Evolutionary conservation across 2,113 vertebrate species (phyloP), one percentile per base, ranked within the genome.

Genomic region (Egretta garzetta): DNA sequence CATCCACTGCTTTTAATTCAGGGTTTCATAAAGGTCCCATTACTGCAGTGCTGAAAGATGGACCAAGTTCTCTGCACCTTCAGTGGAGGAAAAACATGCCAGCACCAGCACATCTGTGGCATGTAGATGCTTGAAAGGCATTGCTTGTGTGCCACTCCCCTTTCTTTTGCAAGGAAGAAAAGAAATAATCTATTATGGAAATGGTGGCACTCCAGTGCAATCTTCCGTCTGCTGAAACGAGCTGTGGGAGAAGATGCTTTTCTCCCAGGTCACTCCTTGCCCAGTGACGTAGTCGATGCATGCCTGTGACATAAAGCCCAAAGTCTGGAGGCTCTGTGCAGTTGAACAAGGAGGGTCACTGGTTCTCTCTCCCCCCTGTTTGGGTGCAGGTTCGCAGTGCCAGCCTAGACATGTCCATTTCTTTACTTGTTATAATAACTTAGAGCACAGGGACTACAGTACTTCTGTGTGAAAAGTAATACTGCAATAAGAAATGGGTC

Each of bases 251-350:
- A 63, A 82, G 10, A 10, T 45, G 17, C n/a, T 13, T 66, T 92
- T 74, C 37, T 68, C 12, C 39, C 22, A 41, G 4, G 12, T n/a
- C 8, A 0, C 19, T 79, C 22, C 19, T 82, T 1, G 0, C 8
- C 7, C 1, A 0, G 24, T 8, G 16, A 33, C 0, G 2, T 32
- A 21, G 11, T 68, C n/a, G 13, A n/a, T 70, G 21, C 28, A 33
- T 12, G 9, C 10, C 24, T 82, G 0, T 41, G 39, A 66, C 63
- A 30, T 14, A 75, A 79, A 77, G 50, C 12, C 23, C 37, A 63
- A 27, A 73, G 12, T 12, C 15, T 62, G 55, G n/a, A 11, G 6
- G 1, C 4, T 67, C 37, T 52, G 33, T 60, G 45, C 24, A 41
- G 13, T 12, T 60, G 45, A 55, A 53, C 11, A 20, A 60, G 35